Evolutionary conservation across 2,888 invertebrate species (phyloP).

Genomic region (Drosophila setosimentum): DNA sequence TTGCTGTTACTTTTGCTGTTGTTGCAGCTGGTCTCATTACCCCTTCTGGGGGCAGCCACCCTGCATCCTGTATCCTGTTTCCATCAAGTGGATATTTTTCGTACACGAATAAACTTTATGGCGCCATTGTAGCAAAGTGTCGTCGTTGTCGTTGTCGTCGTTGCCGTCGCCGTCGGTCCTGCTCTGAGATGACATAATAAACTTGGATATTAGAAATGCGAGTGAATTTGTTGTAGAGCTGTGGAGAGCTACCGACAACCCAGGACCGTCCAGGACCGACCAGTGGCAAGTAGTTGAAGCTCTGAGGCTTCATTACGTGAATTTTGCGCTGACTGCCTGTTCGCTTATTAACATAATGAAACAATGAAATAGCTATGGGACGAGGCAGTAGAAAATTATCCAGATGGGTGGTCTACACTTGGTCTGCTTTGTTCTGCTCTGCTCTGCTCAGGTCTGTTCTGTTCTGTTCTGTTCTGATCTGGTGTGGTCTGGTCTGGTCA

Average conservation of each 20-base stretch:
- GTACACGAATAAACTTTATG: slow-evolving; percentile 79
- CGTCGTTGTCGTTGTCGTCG: slow-evolving; percentile 37
- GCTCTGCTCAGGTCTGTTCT: neutral
- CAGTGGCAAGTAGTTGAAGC: slow-evolving; percentile 39
- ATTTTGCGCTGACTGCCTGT: slow-evolving; percentile 49
- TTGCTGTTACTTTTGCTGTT: slow-evolving; percentile 37
- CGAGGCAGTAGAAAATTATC: slow-evolving; percentile 19
- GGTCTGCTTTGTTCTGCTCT: neutral
- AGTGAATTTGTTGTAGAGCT: slow-evolving; percentile 47
- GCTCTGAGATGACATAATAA: slow-evolving; percentile 65
- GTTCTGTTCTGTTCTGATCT: slow-evolving; percentile 3
- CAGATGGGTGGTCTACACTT: slow-evolving; percentile 11
- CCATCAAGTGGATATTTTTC: slow-evolving; percentile 72
- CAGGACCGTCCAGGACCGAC: slow-evolving; percentile 2
- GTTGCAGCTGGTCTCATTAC: slow-evolving; percentile 59
- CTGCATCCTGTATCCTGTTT: slow-evolving; percentile 30
- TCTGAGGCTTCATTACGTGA: slow-evolving; percentile 58
- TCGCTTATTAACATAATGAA: slow-evolving; percentile 76
- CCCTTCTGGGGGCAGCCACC: slow-evolving; percentile 49
- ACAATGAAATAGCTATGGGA: slow-evolving; percentile 54
- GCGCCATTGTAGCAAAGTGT: slow-evolving; percentile 78
- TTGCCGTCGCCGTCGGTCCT: slow-evolving; percentile 44
- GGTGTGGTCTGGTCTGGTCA: slow-evolving; percentile 26
- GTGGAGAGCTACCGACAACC: slow-evolving; percentile 2
- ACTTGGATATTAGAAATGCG: slow-evolving; percentile 68